These are phyloP conservation scores for Eupsilia transversa DNA, from an alignment of 2,888 invertebrate genomes.

Conservation along the genomic window DNA sequence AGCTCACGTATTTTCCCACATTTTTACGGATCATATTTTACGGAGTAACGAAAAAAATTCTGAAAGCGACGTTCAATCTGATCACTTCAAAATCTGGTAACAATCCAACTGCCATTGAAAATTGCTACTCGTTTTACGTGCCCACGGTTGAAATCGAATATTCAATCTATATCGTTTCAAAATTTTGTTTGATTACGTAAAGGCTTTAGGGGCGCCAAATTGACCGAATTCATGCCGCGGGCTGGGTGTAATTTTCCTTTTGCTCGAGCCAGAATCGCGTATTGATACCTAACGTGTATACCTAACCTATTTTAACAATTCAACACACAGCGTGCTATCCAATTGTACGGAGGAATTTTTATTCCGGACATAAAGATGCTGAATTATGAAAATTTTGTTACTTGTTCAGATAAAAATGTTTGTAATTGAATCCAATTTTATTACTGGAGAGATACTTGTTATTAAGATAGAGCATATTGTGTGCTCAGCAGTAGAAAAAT, in stretches of 20 bases:
- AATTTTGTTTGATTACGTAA: slow-evolving; percentile 68
- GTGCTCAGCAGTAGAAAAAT: neutral
- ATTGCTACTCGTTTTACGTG: slow-evolving; percentile 45
- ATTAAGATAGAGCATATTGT: neutral
- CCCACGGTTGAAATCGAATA: slow-evolving; percentile 56
- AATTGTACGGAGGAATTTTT: slow-evolving; percentile 59
- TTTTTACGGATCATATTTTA: slow-evolving; percentile 27
- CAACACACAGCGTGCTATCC: slow-evolving; percentile 60
- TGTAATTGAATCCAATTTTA: slow-evolving; percentile 16
- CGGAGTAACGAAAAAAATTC: slow-evolving; percentile 9
- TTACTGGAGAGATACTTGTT: slow-evolving; percentile 9
- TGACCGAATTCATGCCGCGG: slow-evolving; percentile 66
- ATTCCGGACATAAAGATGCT: slow-evolving; percentile 41
- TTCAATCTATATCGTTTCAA: slow-evolving; percentile 65
- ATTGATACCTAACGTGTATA: slow-evolving; percentile 63
- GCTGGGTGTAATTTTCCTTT: slow-evolving; percentile 63
- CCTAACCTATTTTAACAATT: slow-evolving; percentile 65
- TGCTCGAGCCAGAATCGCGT: slow-evolving; percentile 56
- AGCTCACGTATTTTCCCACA: neutral
- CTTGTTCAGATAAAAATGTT: slow-evolving; percentile 24
- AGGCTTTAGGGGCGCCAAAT: slow-evolving; percentile 63
- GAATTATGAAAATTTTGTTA: slow-evolving; percentile 44
- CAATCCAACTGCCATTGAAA: slow-evolving; percentile 53
- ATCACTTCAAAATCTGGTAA: slow-evolving; percentile 57
- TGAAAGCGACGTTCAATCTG: slow-evolving; percentile 23